Base-by-base conservation (phyloP, 2,888 invertebrate genomes). In the Yponomeuta sedellus region DNA sequence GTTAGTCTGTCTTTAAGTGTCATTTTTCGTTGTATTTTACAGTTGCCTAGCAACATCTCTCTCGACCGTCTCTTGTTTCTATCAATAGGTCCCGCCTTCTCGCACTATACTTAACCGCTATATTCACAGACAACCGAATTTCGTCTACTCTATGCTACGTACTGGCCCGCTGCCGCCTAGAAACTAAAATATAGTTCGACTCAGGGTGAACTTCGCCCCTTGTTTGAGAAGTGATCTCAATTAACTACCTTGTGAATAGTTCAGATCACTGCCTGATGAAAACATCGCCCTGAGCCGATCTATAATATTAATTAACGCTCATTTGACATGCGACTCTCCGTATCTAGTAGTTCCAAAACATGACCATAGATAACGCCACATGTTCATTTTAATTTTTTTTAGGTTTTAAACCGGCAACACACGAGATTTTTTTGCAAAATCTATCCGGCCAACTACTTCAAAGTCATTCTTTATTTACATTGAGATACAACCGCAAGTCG, bases 71-170 rank as follows among this genome's bases (percentile, higher is more conserved):
- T 57, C 34, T 16, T 28, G 40, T 44, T 64, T 64, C 19, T 62
- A 62, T 62, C 39, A 19, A 59, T 59, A 25, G 25, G 59, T 59
- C 59, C 59, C 59, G 59, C 59, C 59, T 20, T 20, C 22, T 3
- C 25, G 25, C 20, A 11, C 59, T 19, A 59, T 59, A 12, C 59
- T 59, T 61, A 28, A 61, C 61, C 61, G 64, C 73, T 73, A 75
- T 75, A 76, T 75, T 74, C 74, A 74, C 75, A 74, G 64, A 69
- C 71, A 72, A 76, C 71, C 75, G 70, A 75, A 69, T 72, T 74
- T 62, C 34, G 44, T 12, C n/a, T 25, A 25, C 25, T 59, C 20
- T 59, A 22, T 59, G n/a, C n/a, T 20, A 59, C 11, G 16, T 52
- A 52, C 44, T 52, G 44, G 44, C 44, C 44, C 44, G 10, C 44